Conservation (phyloP, 2,888 invertebrate genomes). For the Mimumesa dahlbomi region DNA sequence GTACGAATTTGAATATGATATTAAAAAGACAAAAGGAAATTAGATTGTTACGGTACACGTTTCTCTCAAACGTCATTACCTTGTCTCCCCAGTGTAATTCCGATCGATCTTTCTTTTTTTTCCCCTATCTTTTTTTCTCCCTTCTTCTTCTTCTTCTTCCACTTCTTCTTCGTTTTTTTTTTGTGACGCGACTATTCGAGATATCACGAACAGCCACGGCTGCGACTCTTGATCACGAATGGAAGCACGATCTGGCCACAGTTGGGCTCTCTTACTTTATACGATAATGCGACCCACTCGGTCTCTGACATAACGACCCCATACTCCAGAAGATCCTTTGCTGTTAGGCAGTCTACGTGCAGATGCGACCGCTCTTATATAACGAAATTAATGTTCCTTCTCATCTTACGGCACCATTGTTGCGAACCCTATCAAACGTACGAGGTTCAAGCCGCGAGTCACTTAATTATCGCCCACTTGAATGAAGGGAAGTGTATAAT, state of each 20-base stretch:
- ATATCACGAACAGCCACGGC: background rate
- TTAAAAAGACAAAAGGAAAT: too few species aligned
- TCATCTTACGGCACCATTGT: constrained; percentile 38
- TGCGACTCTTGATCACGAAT: background rate
- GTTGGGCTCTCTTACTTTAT: constrained; percentile 54
- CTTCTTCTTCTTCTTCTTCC: too few species aligned
- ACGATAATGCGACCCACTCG: constrained; percentile 65
- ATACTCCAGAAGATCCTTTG: constrained; percentile 38
- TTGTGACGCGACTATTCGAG: background rate
- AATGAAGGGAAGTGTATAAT: constrained; percentile 28
- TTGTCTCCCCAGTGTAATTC: too few species aligned
- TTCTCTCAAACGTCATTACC: too few species aligned
- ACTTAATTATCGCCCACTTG: constrained; percentile 49
- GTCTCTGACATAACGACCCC: constrained; percentile 60
- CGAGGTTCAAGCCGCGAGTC: constrained; percentile 31
- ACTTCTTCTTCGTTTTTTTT: background rate
- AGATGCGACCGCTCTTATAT: constrained; percentile 52
- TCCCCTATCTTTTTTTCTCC: too few species aligned
- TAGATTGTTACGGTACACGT: too few species aligned
- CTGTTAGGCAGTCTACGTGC: constrained; percentile 45
- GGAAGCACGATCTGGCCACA: background rate
- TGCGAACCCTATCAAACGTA: constrained; percentile 37
- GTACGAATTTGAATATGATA: too few species aligned
- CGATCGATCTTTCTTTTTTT: too few species aligned
- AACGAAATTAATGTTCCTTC: constrained; percentile 53